Evolutionary conservation across 2,113 vertebrate species (phyloP).

Genomic region (Heptranchias perlo): DNA sequence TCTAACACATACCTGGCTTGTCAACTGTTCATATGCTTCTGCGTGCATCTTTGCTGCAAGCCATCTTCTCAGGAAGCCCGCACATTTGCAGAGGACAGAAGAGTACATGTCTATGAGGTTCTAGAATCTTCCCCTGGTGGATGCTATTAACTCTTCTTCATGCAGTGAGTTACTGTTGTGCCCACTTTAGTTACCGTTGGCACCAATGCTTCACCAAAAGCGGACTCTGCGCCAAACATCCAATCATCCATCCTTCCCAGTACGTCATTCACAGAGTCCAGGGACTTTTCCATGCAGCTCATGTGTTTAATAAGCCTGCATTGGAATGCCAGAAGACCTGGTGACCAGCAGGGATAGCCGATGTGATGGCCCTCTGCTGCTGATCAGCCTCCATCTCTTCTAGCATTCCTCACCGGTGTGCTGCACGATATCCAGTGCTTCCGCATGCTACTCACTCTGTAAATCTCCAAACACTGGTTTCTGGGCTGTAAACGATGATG

Average conservation of each 20-base stretch:
- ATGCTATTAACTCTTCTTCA: neutral
- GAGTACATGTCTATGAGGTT: no score
- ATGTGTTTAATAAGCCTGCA: neutral
- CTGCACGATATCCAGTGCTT: neutral
- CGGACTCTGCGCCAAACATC: no score
- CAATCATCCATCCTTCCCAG: neutral
- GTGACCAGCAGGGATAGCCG: neutral
- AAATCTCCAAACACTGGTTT: neutral
- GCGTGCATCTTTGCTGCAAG: no score
- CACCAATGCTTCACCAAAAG: neutral
- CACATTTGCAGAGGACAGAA: no score
- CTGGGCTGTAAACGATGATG: neutral
- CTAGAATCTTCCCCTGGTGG: neutral
- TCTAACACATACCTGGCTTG: no score
- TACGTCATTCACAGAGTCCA: neutral
- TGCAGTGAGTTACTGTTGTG: neutral
- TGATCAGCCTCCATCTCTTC: neutral
- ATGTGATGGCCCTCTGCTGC: neutral
- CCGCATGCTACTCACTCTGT: neutral
- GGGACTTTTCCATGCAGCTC: neutral
- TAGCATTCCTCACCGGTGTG: neutral
- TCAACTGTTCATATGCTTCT: no score
- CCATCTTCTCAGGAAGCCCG: no score
- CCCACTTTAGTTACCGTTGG: neutral
- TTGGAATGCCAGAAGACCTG: neutral